Evolutionary conservation across 2,797 vertebrate species (phyloP), one percentile per base, ranked within the genome.

Genomic region (Aselliscus stoliczkanus): DNA sequence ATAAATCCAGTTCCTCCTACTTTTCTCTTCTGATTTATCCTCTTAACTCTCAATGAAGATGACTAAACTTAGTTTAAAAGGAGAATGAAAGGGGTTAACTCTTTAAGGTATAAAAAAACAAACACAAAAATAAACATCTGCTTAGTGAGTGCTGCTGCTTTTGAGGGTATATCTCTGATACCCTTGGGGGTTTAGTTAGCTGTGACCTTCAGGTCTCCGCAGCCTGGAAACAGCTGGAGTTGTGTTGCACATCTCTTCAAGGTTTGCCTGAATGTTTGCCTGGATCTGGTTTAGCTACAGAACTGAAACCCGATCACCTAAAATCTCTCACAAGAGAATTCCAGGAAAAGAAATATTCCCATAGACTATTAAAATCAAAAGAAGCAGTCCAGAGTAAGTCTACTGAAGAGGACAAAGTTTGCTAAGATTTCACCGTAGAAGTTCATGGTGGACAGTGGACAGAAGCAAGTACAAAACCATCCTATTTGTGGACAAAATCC

Each of bases 241-340:
- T 64, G 10, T 62, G 23, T 29, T 70, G 34, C 58, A 10, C 15
- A 37, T 86, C 67, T 90, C 62, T 94, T 58, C 62, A 93, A 85
- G 37, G 4, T 62, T 62, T 75, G 15, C 44, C 56, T 92, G 27
- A 89, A 14, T 64, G 60, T 54, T 54, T 54, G 52, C 52, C 52
- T 54, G 77, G 69, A 92, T 50, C 50, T 85, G 82, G 69, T 69
- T 82, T 94, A 92, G 70, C 81, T 93, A 58, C 34, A 72, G 72
- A 88, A 94, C 21, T 95, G 69, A 94, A 95, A 93, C 79, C 10
- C 37, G 42, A 90, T 83, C 82, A 88, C 23, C 31, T 69, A 86
- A 83, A 86, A 52, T 79, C 31, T 34, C 52, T 93, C 21, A 73
- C 18, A n/a, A 80, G n/a, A 90, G 31, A 37, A 90, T 27, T 9